Base-by-base conservation (phyloP, 2,888 invertebrate genomes). In the Cephus spinipes region DNA sequence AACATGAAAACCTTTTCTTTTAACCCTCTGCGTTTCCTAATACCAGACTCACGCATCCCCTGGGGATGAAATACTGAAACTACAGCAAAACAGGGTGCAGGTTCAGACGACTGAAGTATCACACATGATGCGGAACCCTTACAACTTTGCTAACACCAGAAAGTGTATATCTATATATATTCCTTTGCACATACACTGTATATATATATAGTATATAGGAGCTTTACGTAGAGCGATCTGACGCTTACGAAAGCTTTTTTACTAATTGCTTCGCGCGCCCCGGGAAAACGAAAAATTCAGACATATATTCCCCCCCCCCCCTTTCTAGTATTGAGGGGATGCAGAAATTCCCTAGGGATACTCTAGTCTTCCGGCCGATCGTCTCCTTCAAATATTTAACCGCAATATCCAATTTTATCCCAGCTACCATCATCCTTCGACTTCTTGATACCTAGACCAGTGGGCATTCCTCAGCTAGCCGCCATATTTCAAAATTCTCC, bases 331-430 rank as follows among this genome's bases (percentile, higher is more conserved):
- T 23, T 6, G 23, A 76, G 75, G 80, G 81, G 82, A 82, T 83
- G 81, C 82, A 81, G 82, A 75, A 79, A 80, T 75, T 87, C 88
- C 85, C 88, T 31, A 76, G 87, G 85, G 88, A 87, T 84, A 82
- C 82, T 85, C 85, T 83, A 82, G 86, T 85, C 85, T 84, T 88
- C 84, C 85, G 83, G 83, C 85, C 83, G 86, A 85, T 86, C 86
- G 83, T 79, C 81, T 84, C 84, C 84, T 86, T 88, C 88, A 89
- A 89, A 89, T 89, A 89, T 89, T 89, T 88, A 89, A 85, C 84
- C 83, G 83, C 85, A 83, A 85, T 86, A 87, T 89, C 89, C 88
- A 89, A 89, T 89, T 88, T 87, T 84, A 81, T 78, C 84, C 82
- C 82, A 84, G 83, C 80, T 83, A 82, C 71, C 15, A 78, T 55